phyloP scores from a whole-genome alignment of 1,140 invertebrate species.

The Leguminivora glycinivorella region DNA sequence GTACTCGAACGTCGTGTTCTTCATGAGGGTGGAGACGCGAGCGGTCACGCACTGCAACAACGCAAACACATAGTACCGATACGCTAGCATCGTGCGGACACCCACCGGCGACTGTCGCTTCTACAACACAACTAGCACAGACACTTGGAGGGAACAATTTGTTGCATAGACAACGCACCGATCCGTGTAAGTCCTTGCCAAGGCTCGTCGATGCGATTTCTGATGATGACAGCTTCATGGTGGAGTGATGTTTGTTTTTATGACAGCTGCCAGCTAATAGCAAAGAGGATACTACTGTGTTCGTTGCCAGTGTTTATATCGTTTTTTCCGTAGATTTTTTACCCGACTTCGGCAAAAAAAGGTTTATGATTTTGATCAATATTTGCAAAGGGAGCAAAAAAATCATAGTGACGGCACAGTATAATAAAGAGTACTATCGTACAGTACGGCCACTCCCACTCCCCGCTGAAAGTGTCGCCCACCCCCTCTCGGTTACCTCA shows the following conservation, averaged over 20 bases:
- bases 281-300: neutral
- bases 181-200: neutral
- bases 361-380: no score
- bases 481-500: no score
- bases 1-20: constrained; percentile 81
- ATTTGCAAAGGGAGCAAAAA: no score
- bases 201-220: neutral
- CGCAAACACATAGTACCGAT: constrained; percentile 49
- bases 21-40: constrained; percentile 41
- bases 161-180: constrained; percentile 21
- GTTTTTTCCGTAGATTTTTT: no score
- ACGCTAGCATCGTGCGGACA: constrained; percentile 17
- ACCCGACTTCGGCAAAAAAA: no score
- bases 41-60: constrained; percentile 66
- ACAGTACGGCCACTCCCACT: no score
- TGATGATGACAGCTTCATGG: constrained; percentile 16
- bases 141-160: neutral
- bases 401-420: no score
- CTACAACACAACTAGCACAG: no score
- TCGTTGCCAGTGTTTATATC: neutral
- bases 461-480: no score
- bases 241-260: constrained; percentile 4
- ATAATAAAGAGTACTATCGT: no score
- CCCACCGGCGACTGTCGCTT: neutral
- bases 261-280: constrained; percentile 5